A percentile compares a stretch with the other conserved stretches of the same genome.
phyloP scores from a whole-genome alignment of 2,797 vertebrate genomes.

The Gymnodraco acuticeps region DNA sequence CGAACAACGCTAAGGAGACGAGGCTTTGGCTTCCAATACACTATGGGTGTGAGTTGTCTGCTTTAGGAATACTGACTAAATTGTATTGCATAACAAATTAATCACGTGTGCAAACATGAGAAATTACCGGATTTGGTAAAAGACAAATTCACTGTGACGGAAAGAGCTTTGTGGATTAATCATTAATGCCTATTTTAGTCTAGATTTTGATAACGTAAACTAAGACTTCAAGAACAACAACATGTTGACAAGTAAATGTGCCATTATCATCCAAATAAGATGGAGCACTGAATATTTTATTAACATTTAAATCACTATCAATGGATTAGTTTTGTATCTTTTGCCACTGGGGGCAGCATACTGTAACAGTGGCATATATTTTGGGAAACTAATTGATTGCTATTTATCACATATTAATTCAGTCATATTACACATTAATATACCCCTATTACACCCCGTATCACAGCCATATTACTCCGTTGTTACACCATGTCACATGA shows the following conservation, averaged over 20 bases:
- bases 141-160: slow-evolving; percentile 20
- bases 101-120: slow-evolving; percentile 29
- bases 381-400: too few relatives aligned
- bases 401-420: too few relatives aligned
- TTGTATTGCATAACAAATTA: background rate
- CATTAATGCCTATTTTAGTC: background rate
- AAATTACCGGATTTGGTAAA: slow-evolving; percentile 5
- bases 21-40: background rate
- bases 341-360: background rate
- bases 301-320: background rate
- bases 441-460: too few relatives aligned
- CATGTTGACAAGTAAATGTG: background rate
- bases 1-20: slow-evolving; percentile 1
- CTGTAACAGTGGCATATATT: background rate
- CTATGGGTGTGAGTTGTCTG: background rate
- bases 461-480: too few relatives aligned
- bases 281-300: background rate
- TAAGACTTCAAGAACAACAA: background rate
- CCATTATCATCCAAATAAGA: background rate
- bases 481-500: too few relatives aligned
- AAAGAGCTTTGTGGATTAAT: slow-evolving; percentile 6
- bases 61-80: slow-evolving; percentile 2
- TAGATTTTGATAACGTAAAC: slow-evolving; percentile 1
- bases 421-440: too few relatives aligned
- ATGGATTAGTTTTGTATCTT: background rate